Base-by-base conservation (phyloP, 2,113 vertebrate species). In the Nyctereutes procyonoides region DNA sequence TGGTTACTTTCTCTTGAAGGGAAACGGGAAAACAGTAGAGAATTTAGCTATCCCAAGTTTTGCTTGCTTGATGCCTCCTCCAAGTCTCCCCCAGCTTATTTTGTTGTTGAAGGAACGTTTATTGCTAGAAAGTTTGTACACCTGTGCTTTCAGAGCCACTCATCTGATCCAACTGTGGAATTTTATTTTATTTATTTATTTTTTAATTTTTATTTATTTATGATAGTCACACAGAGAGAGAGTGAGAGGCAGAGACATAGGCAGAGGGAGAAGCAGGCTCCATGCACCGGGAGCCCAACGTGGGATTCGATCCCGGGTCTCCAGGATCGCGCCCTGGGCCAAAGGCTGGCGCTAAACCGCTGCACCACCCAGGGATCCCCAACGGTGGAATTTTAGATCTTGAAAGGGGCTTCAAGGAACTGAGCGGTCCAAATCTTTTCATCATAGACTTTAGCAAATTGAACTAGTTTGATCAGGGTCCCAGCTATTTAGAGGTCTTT, bases 341-440 rank as follows among this genome's bases (percentile, higher is more conserved):
- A n/a, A n/a, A n/a, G n/a, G n/a, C n/a, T n/a, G n/a, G n/a, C n/a
- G n/a, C n/a, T n/a, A n/a, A n/a, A n/a, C n/a, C n/a, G n/a, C n/a
- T n/a, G n/a, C n/a, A n/a, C n/a, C n/a, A n/a, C n/a, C n/a, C n/a
- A n/a, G n/a, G n/a, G n/a, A n/a, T n/a, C n/a, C n/a, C n/a, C n/a
- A n/a, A n/a, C n/a, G n/a, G n/a, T n/a, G n/a, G n/a, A n/a, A 65
- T 96, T 56, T 93, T 93, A 88, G 48, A 86, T 56, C 15, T n/a
- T 93, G 51, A 28, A 96, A 89, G 38, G 17, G 60, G 93, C 28
- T 96, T 71, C 15, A 67, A 32, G 51, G 28, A 26, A 26, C 77
- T 79, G 30, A 88, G 30, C 90, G 24, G 67, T 83, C 8, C 10
- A 92, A 83, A 55, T 71, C 16, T 86, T 84, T 88, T 88, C 71